These are phyloP conservation scores for Dysdera silvatica DNA, from an alignment of 1,140 invertebrate species.

Conservation along the genomic window DNA sequence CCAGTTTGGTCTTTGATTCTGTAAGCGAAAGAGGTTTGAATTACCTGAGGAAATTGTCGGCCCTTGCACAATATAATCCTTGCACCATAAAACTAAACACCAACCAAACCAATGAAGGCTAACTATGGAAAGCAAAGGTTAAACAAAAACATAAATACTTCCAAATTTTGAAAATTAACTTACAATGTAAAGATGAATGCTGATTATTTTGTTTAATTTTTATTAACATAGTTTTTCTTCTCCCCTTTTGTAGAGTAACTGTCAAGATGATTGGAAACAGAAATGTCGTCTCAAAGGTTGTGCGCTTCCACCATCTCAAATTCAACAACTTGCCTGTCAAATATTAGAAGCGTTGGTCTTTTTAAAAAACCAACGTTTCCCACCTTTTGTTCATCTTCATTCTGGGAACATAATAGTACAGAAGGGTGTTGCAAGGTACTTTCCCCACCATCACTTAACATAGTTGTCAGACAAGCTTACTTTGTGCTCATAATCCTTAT, in stretches of 20 bases:
- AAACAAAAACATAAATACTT: too few species aligned
- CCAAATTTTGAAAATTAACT: background rate
- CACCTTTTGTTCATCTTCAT: conserved; percentile 74
- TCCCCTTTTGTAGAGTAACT: conserved; percentile 51
- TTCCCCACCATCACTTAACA: too few species aligned
- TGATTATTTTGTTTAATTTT: background rate
- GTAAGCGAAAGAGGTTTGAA: too few species aligned
- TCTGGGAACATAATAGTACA: conserved; percentile 84
- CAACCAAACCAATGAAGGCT: too few species aligned
- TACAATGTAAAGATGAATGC: background rate
- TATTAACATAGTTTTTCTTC: too few species aligned
- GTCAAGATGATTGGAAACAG: conserved; percentile 60
- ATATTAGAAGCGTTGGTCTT: conserved; percentile 73
- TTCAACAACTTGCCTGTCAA: conserved; percentile 76
- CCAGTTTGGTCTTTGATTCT: too few species aligned
- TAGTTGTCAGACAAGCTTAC: too few species aligned
- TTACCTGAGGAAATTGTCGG: too few species aligned
- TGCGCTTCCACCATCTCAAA: conserved; percentile 63
- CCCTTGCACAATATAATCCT: too few species aligned
- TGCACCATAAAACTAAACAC: too few species aligned
- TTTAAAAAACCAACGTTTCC: conserved; percentile 76
- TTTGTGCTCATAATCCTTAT: too few species aligned
- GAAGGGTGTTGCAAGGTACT: conserved; percentile 59
- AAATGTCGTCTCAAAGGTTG: conserved; percentile 58
- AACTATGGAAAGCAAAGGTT: too few species aligned